Base-by-base conservation (phyloP, 92 coral and sea anemone genomes). In the Epizoanthus scotinus region DNA sequence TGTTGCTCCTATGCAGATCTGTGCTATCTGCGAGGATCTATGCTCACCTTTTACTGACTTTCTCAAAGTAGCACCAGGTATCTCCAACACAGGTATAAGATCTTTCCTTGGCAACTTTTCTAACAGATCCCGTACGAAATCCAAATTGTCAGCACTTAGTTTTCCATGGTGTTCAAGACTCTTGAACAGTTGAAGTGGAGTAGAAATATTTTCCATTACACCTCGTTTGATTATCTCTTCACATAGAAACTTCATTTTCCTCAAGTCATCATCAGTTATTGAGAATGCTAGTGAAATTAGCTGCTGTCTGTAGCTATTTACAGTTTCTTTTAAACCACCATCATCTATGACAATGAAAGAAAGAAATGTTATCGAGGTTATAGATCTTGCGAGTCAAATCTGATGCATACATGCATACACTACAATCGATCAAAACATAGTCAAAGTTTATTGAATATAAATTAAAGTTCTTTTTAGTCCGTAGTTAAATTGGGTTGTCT, bases 151-250 rank as follows among this genome's bases (percentile, higher is more conserved):
- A 3, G 50, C 49, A 52, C 71, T 63, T 60, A 89, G 58, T 13
- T 47, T 63, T 18, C 87, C 84, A 85, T 68, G 84, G 59, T 82
- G 82, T 52, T 85, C 89, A 68, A 89, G 68, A 24, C 57, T 67
- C 63, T 49, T 78, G 56, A 89, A 86, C 15, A 89, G 71, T 25
- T 70, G 82, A 79, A 83, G 42, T 5, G 89, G 68, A 6, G 84
- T 53, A 47, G 54, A 34, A 8, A 70, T 40, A 10, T 42, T 24
- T 85, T 77, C 65, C 56, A 44, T 78, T 50, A 62, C 36, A 13
- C 82, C 86, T 7, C 36, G 77, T 24, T 79, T 83, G 29, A 85
- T 67, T 14, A 50, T 62, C 22, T 85, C 69, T 60, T 73, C 60
- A 10, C 82, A 53, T 5, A 85, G 85, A 52, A 85, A 85, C 20